These are phyloP conservation scores for Synergus gifuensis DNA, from an alignment of 2,888 invertebrate genomes.

Conservation along the genomic window DNA sequence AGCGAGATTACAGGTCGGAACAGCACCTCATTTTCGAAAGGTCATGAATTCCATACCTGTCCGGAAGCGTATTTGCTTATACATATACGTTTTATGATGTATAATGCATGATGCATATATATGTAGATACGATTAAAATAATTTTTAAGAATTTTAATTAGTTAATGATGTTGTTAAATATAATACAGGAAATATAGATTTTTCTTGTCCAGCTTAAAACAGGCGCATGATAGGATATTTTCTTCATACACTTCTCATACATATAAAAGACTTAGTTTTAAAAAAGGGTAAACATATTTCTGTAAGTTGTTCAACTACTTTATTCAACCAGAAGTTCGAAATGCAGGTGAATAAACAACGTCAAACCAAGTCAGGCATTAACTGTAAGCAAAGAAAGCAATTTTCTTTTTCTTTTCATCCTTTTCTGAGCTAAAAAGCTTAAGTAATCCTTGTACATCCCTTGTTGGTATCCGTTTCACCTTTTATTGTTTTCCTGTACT, in stretches of 20 bases:
- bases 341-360: not conserved
- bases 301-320: not conserved
- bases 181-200: no score
- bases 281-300: no score
- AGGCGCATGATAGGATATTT: no score
- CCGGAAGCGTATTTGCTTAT: no score
- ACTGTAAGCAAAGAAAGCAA: not conserved
- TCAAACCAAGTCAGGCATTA: not conserved
- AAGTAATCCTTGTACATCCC: not conserved
- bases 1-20: conserved; percentile 47
- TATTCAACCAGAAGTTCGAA: not conserved
- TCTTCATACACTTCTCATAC: no score
- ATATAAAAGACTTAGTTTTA: no score
- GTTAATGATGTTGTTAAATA: no score
- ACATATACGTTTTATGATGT: no score
- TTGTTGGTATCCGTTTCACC: conserved; percentile 1
- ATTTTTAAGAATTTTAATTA: no score
- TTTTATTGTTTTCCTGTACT: not conserved
- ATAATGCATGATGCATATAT: no score
- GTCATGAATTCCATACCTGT: conserved; percentile 17
- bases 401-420: conserved; percentile 1
- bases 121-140: no score
- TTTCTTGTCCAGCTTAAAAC: no score
- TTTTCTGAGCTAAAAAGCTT: not conserved
- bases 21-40: conserved; percentile 45